A percentile compares a stretch with the other conserved stretches of the same genome.
Conservation (phyloP, 2,888 invertebrate species). For the Aphidoletes aphidimyza region DNA sequence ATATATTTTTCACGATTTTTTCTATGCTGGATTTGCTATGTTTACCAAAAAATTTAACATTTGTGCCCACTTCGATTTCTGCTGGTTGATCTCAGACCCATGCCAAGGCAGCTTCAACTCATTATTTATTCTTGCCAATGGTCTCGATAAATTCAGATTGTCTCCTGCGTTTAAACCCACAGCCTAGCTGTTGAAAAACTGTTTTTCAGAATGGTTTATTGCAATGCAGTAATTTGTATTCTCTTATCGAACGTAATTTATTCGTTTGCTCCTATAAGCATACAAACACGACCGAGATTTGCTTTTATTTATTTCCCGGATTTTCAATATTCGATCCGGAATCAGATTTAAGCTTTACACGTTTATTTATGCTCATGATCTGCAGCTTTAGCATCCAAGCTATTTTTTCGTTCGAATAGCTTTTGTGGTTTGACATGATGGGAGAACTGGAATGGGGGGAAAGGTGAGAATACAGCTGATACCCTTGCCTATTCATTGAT, state of each 20-base stretch:
- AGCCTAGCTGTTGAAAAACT: conserved; percentile 38
- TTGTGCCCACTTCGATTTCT: neutral
- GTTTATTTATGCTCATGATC: neutral
- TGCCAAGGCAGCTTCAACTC: too few species aligned
- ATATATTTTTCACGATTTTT: neutral
- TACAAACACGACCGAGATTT: conserved; percentile 19
- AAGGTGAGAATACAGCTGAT: too few species aligned
- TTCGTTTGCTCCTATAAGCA: conserved; percentile 7
- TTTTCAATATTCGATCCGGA: neutral
- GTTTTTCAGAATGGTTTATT: conserved; percentile 22
- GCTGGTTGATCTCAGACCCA: too few species aligned
- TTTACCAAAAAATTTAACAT: too few species aligned
- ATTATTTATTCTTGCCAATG: too few species aligned
- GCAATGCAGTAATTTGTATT: conserved; percentile 46
- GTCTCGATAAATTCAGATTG: neutral
- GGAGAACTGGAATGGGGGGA: too few species aligned
- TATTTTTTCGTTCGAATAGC: conserved; percentile 3
- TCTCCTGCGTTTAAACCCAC: conserved; percentile 10
- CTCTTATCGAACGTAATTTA: conserved; percentile 46
- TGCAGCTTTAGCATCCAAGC: neutral
- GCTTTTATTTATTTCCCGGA: conserved; percentile 10
- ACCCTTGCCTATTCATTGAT: neutral
- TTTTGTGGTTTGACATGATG: too few species aligned
- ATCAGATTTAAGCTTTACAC: neutral
- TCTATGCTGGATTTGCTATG: neutral